These are phyloP conservation scores for Ibidorhyncha struthersii DNA, from an alignment of 2,113 vertebrate species.

Conservation along the genomic window DNA sequence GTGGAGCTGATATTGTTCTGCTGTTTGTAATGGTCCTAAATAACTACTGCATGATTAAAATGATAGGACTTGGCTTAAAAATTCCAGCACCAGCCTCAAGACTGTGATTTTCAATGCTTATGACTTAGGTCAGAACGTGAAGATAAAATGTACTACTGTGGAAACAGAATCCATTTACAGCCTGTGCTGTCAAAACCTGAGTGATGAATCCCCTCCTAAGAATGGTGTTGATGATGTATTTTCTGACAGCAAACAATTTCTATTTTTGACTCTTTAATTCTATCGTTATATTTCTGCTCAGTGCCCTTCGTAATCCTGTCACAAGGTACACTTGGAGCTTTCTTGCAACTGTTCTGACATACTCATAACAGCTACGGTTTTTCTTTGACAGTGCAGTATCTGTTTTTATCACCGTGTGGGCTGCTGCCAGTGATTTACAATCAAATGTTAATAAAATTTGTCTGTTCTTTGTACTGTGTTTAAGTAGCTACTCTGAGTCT, in stretches of 20 bases:
- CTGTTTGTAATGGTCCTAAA: not conserved
- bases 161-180: constrained; percentile 14
- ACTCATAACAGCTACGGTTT: not conserved
- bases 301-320: constrained; percentile 24
- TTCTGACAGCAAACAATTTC: constrained; percentile 10
- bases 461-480: constrained; percentile 46
- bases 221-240: not conserved
- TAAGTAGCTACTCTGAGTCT: constrained; percentile 50
- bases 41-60: not conserved
- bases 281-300: not conserved
- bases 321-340: not conserved
- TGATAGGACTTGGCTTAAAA: not conserved
- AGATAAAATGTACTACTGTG: not conserved
- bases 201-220: not conserved
- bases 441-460: constrained; percentile 59
- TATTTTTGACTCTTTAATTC: constrained; percentile 23
- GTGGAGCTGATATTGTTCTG: not conserved
- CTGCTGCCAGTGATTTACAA: constrained; percentile 49
- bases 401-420: constrained; percentile 20
- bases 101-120: not conserved
- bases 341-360: not conserved
- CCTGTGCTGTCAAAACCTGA: constrained; percentile 23
- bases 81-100: not conserved
- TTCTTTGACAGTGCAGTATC: constrained; percentile 1
- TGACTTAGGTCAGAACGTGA: not conserved